phyloP scores from a whole-genome alignment of 2,797 vertebrate species.

The Ctenopoma kingsleyae region DNA sequence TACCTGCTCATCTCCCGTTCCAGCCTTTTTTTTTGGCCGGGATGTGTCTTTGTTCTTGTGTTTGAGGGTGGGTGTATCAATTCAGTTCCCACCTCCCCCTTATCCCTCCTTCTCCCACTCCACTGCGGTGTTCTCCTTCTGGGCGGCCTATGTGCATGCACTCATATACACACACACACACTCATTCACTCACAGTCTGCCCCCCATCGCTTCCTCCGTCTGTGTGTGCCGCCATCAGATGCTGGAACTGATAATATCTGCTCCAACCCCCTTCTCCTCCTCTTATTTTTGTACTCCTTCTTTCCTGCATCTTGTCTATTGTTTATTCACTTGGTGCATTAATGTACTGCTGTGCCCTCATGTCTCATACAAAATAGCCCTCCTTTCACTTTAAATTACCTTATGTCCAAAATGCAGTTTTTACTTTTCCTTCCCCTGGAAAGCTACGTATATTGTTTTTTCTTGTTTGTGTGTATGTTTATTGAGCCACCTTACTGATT shows the following conservation, averaged over 20 bases:
- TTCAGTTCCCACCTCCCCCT: constrained; percentile 71
- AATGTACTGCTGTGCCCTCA: constrained; percentile 1
- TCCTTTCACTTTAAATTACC: constrained; percentile 1
- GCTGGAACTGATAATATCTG: constrained; percentile 81
- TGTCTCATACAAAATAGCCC: not conserved
- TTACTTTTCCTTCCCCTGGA: constrained; percentile 22
- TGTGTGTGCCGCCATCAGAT: constrained; percentile 84
- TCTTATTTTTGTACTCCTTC: constrained; percentile 48
- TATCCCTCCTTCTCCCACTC: constrained; percentile 66
- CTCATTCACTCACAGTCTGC: constrained; percentile 38
- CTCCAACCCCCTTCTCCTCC: constrained; percentile 66
- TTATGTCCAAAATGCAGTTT: constrained; percentile 21
- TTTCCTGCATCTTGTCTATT: constrained; percentile 57
- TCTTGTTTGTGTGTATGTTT: constrained; percentile 26
- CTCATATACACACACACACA: constrained; percentile 43
- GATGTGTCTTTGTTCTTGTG: constrained; percentile 78
- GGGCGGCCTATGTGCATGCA: constrained; percentile 76
- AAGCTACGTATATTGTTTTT: constrained; percentile 6
- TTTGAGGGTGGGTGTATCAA: constrained; percentile 78
- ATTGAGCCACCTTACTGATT: constrained; percentile 59
- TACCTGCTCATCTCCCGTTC: constrained; percentile 59
- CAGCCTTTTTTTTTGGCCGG: constrained; percentile 44
- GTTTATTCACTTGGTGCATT: constrained; percentile 49
- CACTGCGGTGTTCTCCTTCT: constrained; percentile 81
- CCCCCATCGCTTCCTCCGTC: constrained; percentile 76